Evolutionary conservation across 2,888 invertebrate species (phyloP).

Genomic region (Microchrysa polita): DNA sequence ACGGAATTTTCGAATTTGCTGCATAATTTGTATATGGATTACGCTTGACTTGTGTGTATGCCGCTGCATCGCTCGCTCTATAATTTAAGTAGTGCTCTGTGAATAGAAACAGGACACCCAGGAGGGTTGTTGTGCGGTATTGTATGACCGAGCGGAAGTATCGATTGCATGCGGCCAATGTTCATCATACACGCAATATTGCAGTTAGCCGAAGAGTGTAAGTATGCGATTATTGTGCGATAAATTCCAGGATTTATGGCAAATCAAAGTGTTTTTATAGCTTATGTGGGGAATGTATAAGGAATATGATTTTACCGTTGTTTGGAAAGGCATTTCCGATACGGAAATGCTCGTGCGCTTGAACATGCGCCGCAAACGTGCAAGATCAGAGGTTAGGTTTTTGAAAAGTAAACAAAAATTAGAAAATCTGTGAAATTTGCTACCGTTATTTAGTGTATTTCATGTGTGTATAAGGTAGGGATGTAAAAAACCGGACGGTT

Average conservation of each 20-base stretch:
- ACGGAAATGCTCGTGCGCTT: constrained; percentile 25
- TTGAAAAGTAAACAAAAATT: not conserved
- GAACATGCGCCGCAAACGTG: constrained; percentile 18
- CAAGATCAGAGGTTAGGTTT: constrained; percentile 23
- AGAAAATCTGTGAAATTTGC: no score
- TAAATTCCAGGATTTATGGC: not conserved
- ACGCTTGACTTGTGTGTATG: not conserved
- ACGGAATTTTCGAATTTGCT: constrained; percentile 21
- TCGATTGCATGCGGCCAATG: constrained; percentile 30
- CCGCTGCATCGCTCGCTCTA: not conserved
- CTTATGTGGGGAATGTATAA: not conserved
- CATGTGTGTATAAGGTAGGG: no score
- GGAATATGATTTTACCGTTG: not conserved
- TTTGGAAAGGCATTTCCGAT: constrained; percentile 30
- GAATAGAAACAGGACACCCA: constrained; percentile 4
- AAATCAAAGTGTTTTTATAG: constrained; percentile 14
- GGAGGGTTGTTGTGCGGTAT: not conserved
- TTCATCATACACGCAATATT: constrained; percentile 27
- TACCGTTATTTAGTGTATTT: no score
- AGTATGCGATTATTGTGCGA: constrained; percentile 23
- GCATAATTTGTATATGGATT: constrained; percentile 25
- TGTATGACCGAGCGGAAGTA: not conserved
- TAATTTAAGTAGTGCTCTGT: not conserved
- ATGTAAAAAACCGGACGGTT: no score
- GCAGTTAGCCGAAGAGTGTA: constrained; percentile 29